Evolutionary conservation across 1,140 invertebrate genomes (phyloP).

Genomic region (Andricus grossulariae): DNA sequence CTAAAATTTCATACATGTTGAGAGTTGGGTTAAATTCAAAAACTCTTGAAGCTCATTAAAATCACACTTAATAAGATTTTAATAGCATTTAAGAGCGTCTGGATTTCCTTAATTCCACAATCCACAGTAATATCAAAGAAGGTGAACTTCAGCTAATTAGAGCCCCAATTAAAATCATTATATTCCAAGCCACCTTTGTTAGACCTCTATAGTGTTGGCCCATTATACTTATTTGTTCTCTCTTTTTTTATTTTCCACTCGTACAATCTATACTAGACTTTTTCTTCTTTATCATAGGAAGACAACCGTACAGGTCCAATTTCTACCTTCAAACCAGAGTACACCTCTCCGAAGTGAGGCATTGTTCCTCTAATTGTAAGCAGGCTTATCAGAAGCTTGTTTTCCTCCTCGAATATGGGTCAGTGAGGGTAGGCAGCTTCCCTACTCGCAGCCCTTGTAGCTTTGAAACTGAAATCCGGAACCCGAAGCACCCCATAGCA

Average conservation of each 20-base stretch:
- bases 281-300: neutral
- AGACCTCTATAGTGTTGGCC: neutral
- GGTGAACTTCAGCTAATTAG: neutral
- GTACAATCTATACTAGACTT: constrained; percentile 4
- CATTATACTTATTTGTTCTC: constrained; percentile 1
- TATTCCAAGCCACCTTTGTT: constrained; percentile 8
- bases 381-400: constrained; percentile 25
- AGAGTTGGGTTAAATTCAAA: too few relatives aligned
- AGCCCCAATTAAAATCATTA: constrained; percentile 8
- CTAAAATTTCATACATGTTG: too few relatives aligned
- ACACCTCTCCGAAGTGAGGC: neutral
- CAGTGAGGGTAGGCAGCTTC: neutral
- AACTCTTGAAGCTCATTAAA: too few relatives aligned
- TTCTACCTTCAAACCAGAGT: neutral
- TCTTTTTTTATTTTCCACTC: neutral
- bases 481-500: neutral
- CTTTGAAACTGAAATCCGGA: constrained; percentile 14
- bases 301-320: neutral
- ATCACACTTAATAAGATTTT: too few relatives aligned
- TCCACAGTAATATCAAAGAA: neutral
- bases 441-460: neutral
- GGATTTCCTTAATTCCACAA: too few relatives aligned
- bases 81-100: too few relatives aligned
- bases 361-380: constrained; percentile 20
- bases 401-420: constrained; percentile 13